Evolutionary conservation across 92 coral and sea anemone species (phyloP).

Genomic region (Palythoa grandiflora): DNA sequence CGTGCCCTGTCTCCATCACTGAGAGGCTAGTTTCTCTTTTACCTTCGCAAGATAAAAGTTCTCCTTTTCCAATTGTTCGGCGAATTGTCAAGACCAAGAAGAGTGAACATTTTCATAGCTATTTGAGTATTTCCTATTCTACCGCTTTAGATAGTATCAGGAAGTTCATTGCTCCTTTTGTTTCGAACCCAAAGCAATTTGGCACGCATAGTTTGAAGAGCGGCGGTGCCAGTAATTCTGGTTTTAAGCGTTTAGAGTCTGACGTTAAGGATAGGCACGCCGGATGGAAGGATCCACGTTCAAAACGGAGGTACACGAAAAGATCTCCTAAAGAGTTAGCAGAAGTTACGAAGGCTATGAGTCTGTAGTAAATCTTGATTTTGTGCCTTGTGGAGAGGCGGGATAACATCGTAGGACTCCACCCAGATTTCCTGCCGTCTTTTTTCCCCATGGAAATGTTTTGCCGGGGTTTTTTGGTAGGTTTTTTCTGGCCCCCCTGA

Average conservation of each 20-base stretch:
- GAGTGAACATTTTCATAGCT: neutral
- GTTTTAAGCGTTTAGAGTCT: neutral
- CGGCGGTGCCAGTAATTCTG: neutral
- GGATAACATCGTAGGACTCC: slow-evolving; percentile 1
- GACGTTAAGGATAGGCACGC: slow-evolving; percentile 1
- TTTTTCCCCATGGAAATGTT: neutral
- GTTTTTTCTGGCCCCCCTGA: slow-evolving; percentile 13
- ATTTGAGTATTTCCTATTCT: too few relatives aligned
- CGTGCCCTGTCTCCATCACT: neutral
- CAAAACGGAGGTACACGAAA: neutral
- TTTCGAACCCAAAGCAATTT: neutral
- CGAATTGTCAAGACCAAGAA: slow-evolving; percentile 19
- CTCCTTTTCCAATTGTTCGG: slow-evolving; percentile 1
- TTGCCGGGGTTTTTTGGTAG: slow-evolving; percentile 4
- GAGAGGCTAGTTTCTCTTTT: neutral
- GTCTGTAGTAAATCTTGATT: neutral
- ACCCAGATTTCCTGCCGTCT: neutral
- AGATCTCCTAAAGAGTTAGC: neutral
- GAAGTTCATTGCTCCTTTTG: neutral
- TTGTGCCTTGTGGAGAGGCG: slow-evolving; percentile 2
- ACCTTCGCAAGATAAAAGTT: neutral
- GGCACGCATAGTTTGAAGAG: neutral
- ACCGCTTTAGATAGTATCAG: too few relatives aligned
- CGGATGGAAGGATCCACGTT: slow-evolving; percentile 9
- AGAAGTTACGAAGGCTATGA: slow-evolving; percentile 7